phyloP scores from a whole-genome alignment of 2,888 invertebrate genomes.

The Cyrtodaria siliqua region DNA sequence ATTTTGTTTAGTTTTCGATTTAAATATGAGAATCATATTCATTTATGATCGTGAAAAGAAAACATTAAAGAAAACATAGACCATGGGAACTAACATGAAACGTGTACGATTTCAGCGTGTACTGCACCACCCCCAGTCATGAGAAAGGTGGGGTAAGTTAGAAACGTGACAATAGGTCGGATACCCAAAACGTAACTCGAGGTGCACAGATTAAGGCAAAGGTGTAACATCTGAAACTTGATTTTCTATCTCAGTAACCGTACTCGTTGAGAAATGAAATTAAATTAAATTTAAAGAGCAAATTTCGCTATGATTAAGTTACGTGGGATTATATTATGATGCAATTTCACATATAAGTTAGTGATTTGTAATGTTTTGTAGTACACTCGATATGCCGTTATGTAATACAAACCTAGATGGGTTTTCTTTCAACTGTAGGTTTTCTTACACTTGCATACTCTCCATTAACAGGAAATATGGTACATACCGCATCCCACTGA shows the following conservation, averaged over 20 bases:
- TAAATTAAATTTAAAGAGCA: not conserved
- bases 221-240: not conserved
- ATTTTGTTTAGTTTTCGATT: too few relatives aligned
- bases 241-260: not conserved
- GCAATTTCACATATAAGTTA: slow-evolving; percentile 11
- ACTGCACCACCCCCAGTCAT: not conserved
- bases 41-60: too few relatives aligned
- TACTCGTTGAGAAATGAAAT: slow-evolving; percentile 12
- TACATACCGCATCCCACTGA: too few relatives aligned
- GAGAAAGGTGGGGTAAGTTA: not conserved
- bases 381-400: too few relatives aligned
- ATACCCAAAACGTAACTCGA: not conserved
- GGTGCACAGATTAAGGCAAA: not conserved
- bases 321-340: slow-evolving; percentile 12
- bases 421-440: too few relatives aligned
- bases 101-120: not conserved
- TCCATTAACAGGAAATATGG: too few relatives aligned
- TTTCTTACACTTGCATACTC: too few relatives aligned
- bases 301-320: not conserved
- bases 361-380: not conserved
- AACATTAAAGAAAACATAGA: too few relatives aligned
- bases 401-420: too few relatives aligned
- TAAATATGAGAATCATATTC: too few relatives aligned
- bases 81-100: not conserved
- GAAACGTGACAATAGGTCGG: not conserved